Evolutionary conservation across 1,140 invertebrate species (phyloP).

Genomic region (Agrypnia vestita): DNA sequence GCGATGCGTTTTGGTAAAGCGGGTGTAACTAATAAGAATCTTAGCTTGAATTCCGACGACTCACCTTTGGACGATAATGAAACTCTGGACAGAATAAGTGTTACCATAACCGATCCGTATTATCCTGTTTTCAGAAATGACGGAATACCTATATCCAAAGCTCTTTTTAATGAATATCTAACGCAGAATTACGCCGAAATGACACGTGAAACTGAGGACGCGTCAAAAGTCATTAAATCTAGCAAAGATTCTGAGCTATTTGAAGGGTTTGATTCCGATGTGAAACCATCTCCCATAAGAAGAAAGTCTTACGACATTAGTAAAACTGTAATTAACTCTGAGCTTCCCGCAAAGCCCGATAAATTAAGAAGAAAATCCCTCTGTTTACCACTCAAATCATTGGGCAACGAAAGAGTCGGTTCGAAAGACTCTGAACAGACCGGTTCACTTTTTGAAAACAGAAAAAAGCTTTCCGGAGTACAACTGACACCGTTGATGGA

Average conservation of each 20-base stretch:
- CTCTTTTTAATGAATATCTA: slow-evolving; percentile 81
- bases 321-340: slow-evolving; percentile 29
- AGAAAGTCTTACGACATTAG: slow-evolving; percentile 54
- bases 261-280: slow-evolving; percentile 70
- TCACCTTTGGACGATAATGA: slow-evolving; percentile 65
- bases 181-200: slow-evolving; percentile 74
- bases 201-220: slow-evolving; percentile 64
- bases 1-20: slow-evolving; percentile 68
- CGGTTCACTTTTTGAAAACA: slow-evolving; percentile 67
- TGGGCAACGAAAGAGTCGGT: slow-evolving; percentile 63
- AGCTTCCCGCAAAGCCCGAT: slow-evolving; percentile 63
- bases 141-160: slow-evolving; percentile 81
- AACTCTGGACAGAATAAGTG: slow-evolving; percentile 69
- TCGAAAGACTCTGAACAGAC: slow-evolving; percentile 59
- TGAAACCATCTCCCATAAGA: slow-evolving; percentile 66
- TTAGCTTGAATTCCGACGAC: slow-evolving; percentile 65
- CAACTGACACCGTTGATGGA: slow-evolving; percentile 88
- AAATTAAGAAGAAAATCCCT: slow-evolving; percentile 77
- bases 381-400: slow-evolving; percentile 81
- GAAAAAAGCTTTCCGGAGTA: slow-evolving; percentile 74
- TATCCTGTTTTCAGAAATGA: slow-evolving; percentile 84
- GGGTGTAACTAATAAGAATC: slow-evolving; percentile 68
- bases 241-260: slow-evolving; percentile 65
- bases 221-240: slow-evolving; percentile 33
- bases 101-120: slow-evolving; percentile 84